Evolutionary conservation across 2,888 invertebrate genomes (phyloP), one percentile per base, ranked within the genome.

Genomic region (Lepidonotus clava): DNA sequence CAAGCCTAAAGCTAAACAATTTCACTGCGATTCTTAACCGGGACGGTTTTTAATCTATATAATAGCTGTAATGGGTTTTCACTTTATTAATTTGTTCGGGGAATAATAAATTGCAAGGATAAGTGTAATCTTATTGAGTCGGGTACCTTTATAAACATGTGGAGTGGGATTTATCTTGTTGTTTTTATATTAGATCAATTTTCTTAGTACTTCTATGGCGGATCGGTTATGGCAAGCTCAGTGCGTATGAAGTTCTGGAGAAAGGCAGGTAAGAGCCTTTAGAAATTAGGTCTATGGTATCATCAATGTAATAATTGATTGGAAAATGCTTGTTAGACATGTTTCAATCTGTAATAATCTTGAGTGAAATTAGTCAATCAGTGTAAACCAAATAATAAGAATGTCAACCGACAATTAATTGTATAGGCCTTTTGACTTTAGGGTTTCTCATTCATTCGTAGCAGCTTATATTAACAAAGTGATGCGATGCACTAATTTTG

Each of bases 111-210:
- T 28, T 4, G 61, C n/a, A 32, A 28, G 21, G 24, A 28, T 11
- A 61, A 61, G 61, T 61, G 61, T 61, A 61, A 61, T 61, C 61
- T 32, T 61, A 61, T 61, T 61, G n/a, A n/a, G n/a, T n/a, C 32
- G 53, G 4, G 53, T 53, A 53, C n/a, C 18, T n/a, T 2, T 53
- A n/a, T 4, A n/a, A n/a, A 8, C 21, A 53, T 5, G n/a, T n/a
- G 2, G 11, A 5, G 28, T 28, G 2, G 24, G 61, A n/a, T 5
- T n/a, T 14, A 4, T n/a, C 8, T n/a, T 14, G 8, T 56, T 11
- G 14, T 56, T 56, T 56, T 56, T 14, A 56, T n/a, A 21, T n/a
- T 5, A 8, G 4, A 56, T 11, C 4, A n/a, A 4, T 56, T 4
- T 4, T 14, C n/a, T n/a, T n/a, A 56, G 8, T 11, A 4, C 5